Percentiles rank a stretch among this genome's conserved stretches.
phyloP scores from a whole-genome alignment of 2,113 vertebrate species.

The Pterocles burchelli region DNA sequence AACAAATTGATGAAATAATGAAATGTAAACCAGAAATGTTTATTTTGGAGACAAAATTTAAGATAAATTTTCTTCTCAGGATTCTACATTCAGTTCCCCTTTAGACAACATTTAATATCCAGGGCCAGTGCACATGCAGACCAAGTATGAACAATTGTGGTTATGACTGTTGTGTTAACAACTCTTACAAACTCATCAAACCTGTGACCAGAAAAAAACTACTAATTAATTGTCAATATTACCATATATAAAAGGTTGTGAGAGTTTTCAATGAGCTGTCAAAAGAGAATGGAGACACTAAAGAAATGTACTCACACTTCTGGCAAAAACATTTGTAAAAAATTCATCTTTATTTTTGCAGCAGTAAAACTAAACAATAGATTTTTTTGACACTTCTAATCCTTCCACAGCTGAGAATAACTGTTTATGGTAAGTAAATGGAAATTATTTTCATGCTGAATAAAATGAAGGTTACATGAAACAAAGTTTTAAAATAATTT shows the following conservation, averaged over 20 bases:
- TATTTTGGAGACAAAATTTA: neutral
- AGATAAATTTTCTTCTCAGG: neutral
- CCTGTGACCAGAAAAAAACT: conserved; percentile 51
- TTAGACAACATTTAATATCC: neutral
- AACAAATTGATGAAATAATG: neutral
- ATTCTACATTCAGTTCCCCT: neutral
- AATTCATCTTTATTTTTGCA: conserved; percentile 47
- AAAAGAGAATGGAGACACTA: conserved; percentile 62
- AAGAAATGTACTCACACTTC: conserved; percentile 58
- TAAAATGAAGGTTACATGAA: conserved; percentile 35
- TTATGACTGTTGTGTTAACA: conserved; percentile 57
- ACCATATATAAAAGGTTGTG: conserved; percentile 41
- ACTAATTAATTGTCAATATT: conserved; percentile 69
- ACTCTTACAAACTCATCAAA: conserved; percentile 52
- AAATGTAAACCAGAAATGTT: neutral
- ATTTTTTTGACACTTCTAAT: conserved; percentile 41
- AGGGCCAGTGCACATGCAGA: neutral
- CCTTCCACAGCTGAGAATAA: conserved; percentile 31
- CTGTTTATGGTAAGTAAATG: conserved; percentile 41
- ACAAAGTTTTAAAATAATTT: neutral
- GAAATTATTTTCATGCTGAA: conserved; percentile 39
- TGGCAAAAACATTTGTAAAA: conserved; percentile 69
- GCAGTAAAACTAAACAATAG: conserved; percentile 38
- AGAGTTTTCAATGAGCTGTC: conserved; percentile 61
- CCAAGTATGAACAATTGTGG: conserved; percentile 48